Base-by-base conservation (phyloP, 92 coral and sea anemone genomes). In the Heliopora coerulea region DNA sequence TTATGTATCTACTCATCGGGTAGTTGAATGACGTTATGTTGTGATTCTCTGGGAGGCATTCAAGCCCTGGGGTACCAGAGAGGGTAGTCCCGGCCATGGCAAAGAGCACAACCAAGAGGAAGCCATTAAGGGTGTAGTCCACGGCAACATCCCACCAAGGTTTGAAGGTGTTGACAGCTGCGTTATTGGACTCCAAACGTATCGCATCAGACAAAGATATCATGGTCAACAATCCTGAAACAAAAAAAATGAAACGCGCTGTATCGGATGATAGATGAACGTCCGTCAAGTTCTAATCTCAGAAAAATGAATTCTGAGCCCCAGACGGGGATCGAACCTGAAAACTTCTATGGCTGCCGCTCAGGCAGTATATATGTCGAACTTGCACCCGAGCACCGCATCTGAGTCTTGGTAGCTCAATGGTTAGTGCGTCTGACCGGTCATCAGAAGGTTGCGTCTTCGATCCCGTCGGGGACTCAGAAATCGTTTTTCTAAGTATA, bases 81-180 rank as follows among this genome's bases (percentile, higher is more conserved):
- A 70, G 30, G 18, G 77, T 70, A 5, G 54, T 63, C 2, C 77
- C 77, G 5, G 77, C 77, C 49, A 70, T 24, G 52, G 77, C 77
- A 70, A 70, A 70, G 21, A 70, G 63, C 31, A 70, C 77, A 33
- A 70, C 77, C 32, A 70, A 11, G 28, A 70, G 77, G 19, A 70
- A 70, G 10, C 48, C 63, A 52, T 70, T 70, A 20, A 70, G 29
- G 24, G 77, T 70, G 34, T 54, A 54, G 27, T 70, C 77, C 3
- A 70, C 32, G 37, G 62, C 56, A 19, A 70, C 42, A 17, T 70
- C 77, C 77, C 77, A 70, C 77, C 77, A 70, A 28, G 77, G 77
- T 54, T 70, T 70, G 26, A 70, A 32, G 14, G 62, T 52, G 50
- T 70, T 70, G 18, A 70, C 77, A 0, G 77, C 77, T 49, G 77